phyloP scores from a whole-genome alignment of 2,797 vertebrate species.

The Sebastes trivittatus region DNA sequence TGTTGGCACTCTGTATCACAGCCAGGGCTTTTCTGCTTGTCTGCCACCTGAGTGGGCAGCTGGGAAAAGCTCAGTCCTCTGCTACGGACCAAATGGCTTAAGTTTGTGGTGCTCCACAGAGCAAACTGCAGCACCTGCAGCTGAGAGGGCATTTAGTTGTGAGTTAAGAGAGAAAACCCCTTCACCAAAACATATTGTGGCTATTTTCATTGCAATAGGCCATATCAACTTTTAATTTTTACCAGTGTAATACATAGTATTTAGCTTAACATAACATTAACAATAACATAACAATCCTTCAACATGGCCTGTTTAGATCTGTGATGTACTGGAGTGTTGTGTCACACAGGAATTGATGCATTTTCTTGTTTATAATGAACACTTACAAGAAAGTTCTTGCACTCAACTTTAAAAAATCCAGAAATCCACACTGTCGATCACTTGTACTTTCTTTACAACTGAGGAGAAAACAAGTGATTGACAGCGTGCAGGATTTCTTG shows the following conservation, averaged over 20 bases:
- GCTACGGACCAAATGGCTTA: slow-evolving; percentile 11
- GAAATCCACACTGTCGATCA: too few species aligned
- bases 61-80: slow-evolving; percentile 15
- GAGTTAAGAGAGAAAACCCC: not conserved
- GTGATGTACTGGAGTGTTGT: not conserved
- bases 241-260: not conserved
- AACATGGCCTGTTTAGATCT: not conserved
- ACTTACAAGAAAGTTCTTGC: not conserved
- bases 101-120: not conserved
- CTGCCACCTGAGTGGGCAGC: slow-evolving; percentile 42
- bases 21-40: slow-evolving; percentile 14
- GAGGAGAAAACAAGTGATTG: not conserved
- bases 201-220: not conserved
- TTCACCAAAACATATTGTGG: not conserved
- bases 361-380: not conserved
- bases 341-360: too few species aligned
- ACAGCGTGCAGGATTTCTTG: not conserved
- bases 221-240: not conserved
- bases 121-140: not conserved
- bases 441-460: too few species aligned
- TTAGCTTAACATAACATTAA: not conserved
- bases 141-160: not conserved
- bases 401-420: not conserved
- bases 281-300: not conserved
- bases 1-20: slow-evolving; percentile 16